Percentiles rank a stretch among this genome's conserved stretches.
phyloP scores from a whole-genome alignment of 2,888 invertebrate species.

The Drosophila ustulata region DNA sequence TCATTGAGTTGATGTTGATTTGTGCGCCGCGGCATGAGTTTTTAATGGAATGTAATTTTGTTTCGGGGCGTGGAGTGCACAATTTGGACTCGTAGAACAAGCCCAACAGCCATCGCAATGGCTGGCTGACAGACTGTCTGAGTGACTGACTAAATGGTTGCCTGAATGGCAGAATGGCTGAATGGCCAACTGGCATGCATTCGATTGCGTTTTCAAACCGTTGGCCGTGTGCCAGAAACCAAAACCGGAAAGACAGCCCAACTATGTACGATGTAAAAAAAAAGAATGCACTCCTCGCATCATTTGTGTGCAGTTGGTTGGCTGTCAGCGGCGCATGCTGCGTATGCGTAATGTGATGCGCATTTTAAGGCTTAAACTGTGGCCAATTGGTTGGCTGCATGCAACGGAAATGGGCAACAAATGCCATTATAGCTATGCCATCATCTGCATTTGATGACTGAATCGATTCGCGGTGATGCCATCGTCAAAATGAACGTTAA shows the following conservation, averaged over 20 bases:
- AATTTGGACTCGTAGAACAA: slow-evolving; percentile 39
- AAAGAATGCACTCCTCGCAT: slow-evolving; percentile 16
- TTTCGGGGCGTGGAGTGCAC: slow-evolving; percentile 32
- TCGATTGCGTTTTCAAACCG: slow-evolving; percentile 66
- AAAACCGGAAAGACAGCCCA: slow-evolving; percentile 56
- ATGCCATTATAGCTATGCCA: slow-evolving; percentile 4
- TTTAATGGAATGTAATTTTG: slow-evolving; percentile 75
- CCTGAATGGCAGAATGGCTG: slow-evolving; percentile 15
- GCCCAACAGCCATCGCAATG: slow-evolving; percentile 1
- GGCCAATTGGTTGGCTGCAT: slow-evolving; percentile 29
- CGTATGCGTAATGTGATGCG: slow-evolving; percentile 55
- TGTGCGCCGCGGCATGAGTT: slow-evolving; percentile 71
- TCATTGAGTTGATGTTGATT: slow-evolving; percentile 78
- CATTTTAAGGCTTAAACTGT: slow-evolving; percentile 44
- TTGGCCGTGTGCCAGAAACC: slow-evolving; percentile 69
- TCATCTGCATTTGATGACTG: background rate
- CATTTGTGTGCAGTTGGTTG: slow-evolving; percentile 19
- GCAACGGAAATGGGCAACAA: slow-evolving; percentile 21
- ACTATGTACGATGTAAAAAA: background rate
- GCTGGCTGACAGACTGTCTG: slow-evolving; percentile 8
- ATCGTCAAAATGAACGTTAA: background rate
- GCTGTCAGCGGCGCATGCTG: slow-evolving; percentile 39
- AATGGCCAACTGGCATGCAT: slow-evolving; percentile 41
- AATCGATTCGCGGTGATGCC: background rate
- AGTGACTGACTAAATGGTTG: slow-evolving; percentile 16